Conservation (phyloP, 2,797 vertebrate species). For the Huso huso region DNA sequence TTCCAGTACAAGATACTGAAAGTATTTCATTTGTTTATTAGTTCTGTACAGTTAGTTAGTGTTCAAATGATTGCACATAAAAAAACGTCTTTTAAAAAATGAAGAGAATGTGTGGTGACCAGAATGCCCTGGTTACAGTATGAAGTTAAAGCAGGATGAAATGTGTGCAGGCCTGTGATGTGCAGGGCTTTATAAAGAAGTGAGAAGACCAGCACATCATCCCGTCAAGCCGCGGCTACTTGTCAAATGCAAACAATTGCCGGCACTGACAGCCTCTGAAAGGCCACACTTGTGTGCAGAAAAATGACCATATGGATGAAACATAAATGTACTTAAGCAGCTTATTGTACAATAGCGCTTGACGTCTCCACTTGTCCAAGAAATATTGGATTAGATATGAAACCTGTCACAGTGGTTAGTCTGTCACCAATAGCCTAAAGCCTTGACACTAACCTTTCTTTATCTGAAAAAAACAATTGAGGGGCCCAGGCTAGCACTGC, state of each 20-base stretch:
- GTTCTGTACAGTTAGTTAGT: no score
- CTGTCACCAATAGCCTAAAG: background rate
- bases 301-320: constrained; percentile 27
- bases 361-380: constrained; percentile 28
- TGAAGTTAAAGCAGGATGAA: no score
- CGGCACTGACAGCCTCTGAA: constrained; percentile 18
- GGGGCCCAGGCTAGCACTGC: background rate
- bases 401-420: constrained; percentile 7
- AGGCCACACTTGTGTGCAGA: constrained; percentile 7
- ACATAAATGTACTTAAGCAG: constrained; percentile 32
- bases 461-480: background rate
- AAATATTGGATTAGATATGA: constrained; percentile 28
- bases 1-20: no score
- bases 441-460: background rate
- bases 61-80: no score
- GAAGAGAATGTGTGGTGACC: no score
- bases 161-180: no score
- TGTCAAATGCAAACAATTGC: constrained; percentile 2
- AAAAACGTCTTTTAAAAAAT: no score
- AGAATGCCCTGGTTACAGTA: no score
- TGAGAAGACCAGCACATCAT: background rate
- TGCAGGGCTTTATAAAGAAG: no score
- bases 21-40: no score
- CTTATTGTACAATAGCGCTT: constrained; percentile 26
- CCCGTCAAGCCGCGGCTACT: constrained; percentile 1